Evolutionary conservation across 2,113 vertebrate genomes (phyloP).

Genomic region (Fregata magnificens): DNA sequence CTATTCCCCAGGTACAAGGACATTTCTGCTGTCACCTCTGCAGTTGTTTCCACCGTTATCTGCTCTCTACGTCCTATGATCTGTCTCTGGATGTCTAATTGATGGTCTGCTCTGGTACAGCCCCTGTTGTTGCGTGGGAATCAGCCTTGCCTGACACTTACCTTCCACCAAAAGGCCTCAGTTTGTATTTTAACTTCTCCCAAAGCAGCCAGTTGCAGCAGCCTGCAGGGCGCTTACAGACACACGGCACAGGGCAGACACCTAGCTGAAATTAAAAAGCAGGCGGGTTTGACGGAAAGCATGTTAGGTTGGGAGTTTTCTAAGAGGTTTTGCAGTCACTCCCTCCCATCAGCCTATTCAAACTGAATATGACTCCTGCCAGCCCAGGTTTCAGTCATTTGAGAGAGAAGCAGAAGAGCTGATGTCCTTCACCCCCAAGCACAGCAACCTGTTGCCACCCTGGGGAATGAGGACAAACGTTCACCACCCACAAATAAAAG

Average conservation of each 20-base stretch:
- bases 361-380: background rate
- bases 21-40: background rate
- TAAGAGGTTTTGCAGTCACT: background rate
- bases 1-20: background rate
- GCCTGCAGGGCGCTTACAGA: background rate
- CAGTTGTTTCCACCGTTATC: background rate
- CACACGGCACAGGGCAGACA: fast-evolving
- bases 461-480: background rate
- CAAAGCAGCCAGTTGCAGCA: background rate
- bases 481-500: background rate
- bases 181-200: background rate
- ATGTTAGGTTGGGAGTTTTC: background rate
- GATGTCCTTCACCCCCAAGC: background rate
- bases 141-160: background rate
- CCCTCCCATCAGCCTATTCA: background rate
- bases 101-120: background rate
- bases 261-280: background rate
- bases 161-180: background rate
- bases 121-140: background rate
- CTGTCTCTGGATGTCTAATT: background rate
- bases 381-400: background rate
- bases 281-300: background rate
- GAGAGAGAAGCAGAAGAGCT: background rate
- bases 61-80: background rate
- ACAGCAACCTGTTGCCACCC: background rate